phyloP scores from a whole-genome alignment of 2,797 vertebrate species.

The Mallotus villosus region DNA sequence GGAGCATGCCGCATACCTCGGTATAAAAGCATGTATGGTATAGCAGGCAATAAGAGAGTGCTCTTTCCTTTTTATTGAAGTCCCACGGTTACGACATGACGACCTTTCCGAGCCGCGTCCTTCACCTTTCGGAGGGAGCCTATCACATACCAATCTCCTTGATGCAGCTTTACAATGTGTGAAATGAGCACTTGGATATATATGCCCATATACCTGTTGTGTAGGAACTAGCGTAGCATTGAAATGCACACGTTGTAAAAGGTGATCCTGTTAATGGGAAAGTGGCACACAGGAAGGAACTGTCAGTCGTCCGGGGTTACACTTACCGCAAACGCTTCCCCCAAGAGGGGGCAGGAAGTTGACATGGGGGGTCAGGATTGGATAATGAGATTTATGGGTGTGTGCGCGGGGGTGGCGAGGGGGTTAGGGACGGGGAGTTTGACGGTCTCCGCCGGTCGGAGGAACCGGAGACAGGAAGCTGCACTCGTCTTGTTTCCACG shows the following conservation, averaged over 20 bases:
- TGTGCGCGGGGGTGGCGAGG: neutral
- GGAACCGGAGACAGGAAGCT: neutral
- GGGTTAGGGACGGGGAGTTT: neutral
- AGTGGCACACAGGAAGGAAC: neutral
- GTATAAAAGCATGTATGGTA: neutral
- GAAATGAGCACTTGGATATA: slow-evolving; percentile 1
- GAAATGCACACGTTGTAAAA: slow-evolving; percentile 8
- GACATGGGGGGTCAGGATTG: slow-evolving; percentile 34
- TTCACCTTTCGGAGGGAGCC: neutral
- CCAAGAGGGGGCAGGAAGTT: slow-evolving; percentile 26
- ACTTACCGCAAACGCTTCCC: slow-evolving; percentile 34
- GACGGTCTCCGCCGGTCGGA: neutral
- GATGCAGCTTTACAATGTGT: slow-evolving; percentile 12
- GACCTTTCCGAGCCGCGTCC: neutral
- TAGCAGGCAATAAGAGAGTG: neutral
- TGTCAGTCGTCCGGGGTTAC: slow-evolving; percentile 14
- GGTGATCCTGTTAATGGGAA: slow-evolving; percentile 30
- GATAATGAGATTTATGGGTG: slow-evolving; percentile 55
- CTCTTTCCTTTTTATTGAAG: neutral
- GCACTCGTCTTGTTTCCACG: slow-evolving; percentile 31
- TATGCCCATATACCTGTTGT: no score
- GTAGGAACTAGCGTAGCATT: neutral
- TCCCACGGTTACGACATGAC: neutral
- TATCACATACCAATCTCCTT: slow-evolving; percentile 3
- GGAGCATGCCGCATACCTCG: neutral